Evolutionary conservation across 2,888 invertebrate species (phyloP).

Genomic region (Drosophila aldrichi): DNA sequence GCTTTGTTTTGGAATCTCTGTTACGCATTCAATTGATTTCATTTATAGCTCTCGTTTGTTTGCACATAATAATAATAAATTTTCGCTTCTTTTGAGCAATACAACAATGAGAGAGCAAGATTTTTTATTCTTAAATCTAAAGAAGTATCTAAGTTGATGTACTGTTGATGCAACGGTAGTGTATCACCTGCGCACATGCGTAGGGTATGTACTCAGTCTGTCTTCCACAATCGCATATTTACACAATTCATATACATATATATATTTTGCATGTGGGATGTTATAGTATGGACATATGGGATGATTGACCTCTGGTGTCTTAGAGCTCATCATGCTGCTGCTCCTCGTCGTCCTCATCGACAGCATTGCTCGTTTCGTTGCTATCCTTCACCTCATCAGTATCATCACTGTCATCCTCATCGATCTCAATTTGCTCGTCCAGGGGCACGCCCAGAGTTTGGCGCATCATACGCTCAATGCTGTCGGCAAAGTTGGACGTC

Average conservation of each 20-base stretch:
- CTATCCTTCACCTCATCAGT: constrained; percentile 80
- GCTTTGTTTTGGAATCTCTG: constrained; percentile 29
- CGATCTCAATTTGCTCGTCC: constrained; percentile 88
- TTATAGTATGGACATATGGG: constrained; percentile 1
- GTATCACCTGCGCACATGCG: constrained; percentile 31
- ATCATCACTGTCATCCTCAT: constrained; percentile 84
- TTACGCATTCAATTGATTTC: constrained; percentile 27
- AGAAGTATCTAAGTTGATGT: constrained; percentile 38
- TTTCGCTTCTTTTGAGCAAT: constrained; percentile 27
- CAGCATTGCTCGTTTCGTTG: constrained; percentile 83
- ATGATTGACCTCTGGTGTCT: constrained; percentile 45
- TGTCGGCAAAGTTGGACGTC: constrained; percentile 94
- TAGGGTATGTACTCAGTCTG: constrained; percentile 74
- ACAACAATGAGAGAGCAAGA: constrained; percentile 41
- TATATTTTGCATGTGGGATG: constrained; percentile 7
- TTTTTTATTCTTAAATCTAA: constrained; percentile 70
- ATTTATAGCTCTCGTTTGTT: constrained; percentile 26
- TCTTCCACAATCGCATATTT: constrained; percentile 61
- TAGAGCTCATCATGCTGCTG: constrained; percentile 88
- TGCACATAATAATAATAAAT: constrained; percentile 18
- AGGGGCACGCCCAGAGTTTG: constrained; percentile 91
- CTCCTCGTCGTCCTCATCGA: constrained; percentile 85
- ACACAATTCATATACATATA: constrained; percentile 49
- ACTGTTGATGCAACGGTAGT: constrained; percentile 66
- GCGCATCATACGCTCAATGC: constrained; percentile 96